Percentiles rank a stretch among this genome's conserved stretches.
phyloP scores from a whole-genome alignment of 2,113 vertebrate species.

The Takifugu flavidus region DNA sequence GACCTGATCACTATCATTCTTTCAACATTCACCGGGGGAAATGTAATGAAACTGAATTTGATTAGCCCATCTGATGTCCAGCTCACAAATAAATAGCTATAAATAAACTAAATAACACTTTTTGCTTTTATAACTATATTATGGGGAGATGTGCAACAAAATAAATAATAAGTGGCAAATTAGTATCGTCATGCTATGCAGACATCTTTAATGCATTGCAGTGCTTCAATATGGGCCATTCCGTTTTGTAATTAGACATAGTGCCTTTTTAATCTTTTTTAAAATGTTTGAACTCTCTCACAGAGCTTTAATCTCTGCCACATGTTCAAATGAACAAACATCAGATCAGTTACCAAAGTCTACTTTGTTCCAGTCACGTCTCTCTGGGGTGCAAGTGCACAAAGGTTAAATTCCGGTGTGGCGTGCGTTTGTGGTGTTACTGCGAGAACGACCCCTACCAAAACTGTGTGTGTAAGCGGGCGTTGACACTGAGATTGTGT shows the following conservation, averaged over 20 bases:
- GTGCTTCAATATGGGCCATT: slow-evolving; percentile 6
- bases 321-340: slow-evolving; percentile 67
- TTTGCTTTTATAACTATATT: too few species aligned
- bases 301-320: slow-evolving; percentile 70
- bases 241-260: slow-evolving; percentile 69
- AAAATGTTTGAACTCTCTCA: slow-evolving; percentile 52
- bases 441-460: too few species aligned
- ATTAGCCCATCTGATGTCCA: too few species aligned
- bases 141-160: too few species aligned
- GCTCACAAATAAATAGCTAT: too few species aligned
- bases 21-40: too few species aligned
- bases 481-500: slow-evolving; percentile 14
- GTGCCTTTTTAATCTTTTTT: slow-evolving; percentile 70
- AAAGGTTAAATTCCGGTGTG: background rate
- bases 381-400: slow-evolving; percentile 1
- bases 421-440: too few species aligned
- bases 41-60: too few species aligned
- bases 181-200: slow-evolving; percentile 12
- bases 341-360: slow-evolving; percentile 68
- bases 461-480: slow-evolving; percentile 3
- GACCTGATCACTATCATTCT: too few species aligned
- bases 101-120: too few species aligned
- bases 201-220: slow-evolving; percentile 21
- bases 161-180: too few species aligned
- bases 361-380: slow-evolving; percentile 1